Percentiles rank a stretch among this genome's conserved stretches.
Conservation (phyloP, 2,797 vertebrate species). For the Hemitrygon akajei region DNA sequence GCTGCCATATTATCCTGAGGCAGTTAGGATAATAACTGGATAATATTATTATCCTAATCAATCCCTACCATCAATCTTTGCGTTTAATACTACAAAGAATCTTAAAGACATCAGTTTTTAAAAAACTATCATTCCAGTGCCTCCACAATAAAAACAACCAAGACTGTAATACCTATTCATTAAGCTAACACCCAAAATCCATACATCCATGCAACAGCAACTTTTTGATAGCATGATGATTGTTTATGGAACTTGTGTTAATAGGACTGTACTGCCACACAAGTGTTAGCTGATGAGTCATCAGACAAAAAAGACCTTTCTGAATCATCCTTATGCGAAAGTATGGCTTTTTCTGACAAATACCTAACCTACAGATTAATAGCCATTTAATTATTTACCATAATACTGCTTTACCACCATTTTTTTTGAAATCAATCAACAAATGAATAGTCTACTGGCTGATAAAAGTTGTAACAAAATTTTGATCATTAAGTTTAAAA, state of each 20-base stretch:
- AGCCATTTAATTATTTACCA: constrained; percentile 9
- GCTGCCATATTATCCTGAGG: constrained; percentile 45
- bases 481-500: not conserved
- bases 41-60: no score
- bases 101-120: constrained; percentile 52
- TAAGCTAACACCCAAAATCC: constrained; percentile 35
- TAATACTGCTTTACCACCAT: not conserved
- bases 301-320: constrained; percentile 45
- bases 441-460: not conserved
- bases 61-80: constrained; percentile 48
- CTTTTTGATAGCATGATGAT: constrained; percentile 42
- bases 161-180: constrained; percentile 44
- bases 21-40: no score
- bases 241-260: not conserved
- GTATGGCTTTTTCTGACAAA: not conserved
- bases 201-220: constrained; percentile 39
- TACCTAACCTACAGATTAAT: not conserved
- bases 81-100: constrained; percentile 45
- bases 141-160: constrained; percentile 44
- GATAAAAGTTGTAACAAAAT: not conserved
- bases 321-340: constrained; percentile 40
- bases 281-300: constrained; percentile 41
- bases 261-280: not conserved
- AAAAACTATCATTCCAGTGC: constrained; percentile 45
- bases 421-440: not conserved